Evolutionary conservation across 2,113 vertebrate species (phyloP).

Genomic region (Ibidorhyncha struthersii): DNA sequence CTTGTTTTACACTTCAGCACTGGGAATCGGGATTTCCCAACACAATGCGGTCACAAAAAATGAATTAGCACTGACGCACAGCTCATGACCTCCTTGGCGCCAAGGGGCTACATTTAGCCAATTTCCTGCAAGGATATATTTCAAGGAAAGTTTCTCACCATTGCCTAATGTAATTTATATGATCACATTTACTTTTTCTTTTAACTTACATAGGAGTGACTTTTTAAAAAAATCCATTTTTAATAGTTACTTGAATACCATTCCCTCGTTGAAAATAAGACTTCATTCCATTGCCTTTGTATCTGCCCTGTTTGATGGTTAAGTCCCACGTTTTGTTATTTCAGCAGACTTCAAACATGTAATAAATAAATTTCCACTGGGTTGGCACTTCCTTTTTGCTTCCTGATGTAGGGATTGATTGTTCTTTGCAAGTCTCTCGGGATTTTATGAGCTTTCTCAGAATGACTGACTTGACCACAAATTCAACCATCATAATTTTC

Average conservation of each 20-base stretch:
- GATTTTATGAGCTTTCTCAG: conserved; percentile 57
- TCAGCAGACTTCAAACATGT: conserved; percentile 71
- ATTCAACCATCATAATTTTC: conserved; percentile 19
- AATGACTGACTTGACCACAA: conserved; percentile 47
- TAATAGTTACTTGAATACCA: neutral
- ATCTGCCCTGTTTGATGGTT: neutral
- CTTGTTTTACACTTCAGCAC: conserved; percentile 18
- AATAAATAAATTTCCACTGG: conserved; percentile 78
- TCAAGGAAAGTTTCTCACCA: conserved; percentile 63
- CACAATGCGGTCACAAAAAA: neutral
- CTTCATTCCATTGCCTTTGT: conserved; percentile 20
- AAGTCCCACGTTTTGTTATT: conserved; percentile 71
- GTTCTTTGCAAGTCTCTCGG: conserved; percentile 61
- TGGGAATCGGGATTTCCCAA: conserved; percentile 46
- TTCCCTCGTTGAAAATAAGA: neutral
- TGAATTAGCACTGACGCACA: conserved; percentile 56
- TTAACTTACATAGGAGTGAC: neutral
- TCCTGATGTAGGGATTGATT: conserved; percentile 73
- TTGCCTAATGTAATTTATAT: conserved; percentile 36
- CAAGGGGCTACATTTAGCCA: conserved; percentile 44
- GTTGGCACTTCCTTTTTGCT: conserved; percentile 78
- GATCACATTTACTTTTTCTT: neutral
- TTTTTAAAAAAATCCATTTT: neutral
- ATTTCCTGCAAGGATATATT: conserved; percentile 66
- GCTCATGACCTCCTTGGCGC: conserved; percentile 41